Conservation (phyloP, 2,888 invertebrate genomes). For the Luperina testacea region DNA sequence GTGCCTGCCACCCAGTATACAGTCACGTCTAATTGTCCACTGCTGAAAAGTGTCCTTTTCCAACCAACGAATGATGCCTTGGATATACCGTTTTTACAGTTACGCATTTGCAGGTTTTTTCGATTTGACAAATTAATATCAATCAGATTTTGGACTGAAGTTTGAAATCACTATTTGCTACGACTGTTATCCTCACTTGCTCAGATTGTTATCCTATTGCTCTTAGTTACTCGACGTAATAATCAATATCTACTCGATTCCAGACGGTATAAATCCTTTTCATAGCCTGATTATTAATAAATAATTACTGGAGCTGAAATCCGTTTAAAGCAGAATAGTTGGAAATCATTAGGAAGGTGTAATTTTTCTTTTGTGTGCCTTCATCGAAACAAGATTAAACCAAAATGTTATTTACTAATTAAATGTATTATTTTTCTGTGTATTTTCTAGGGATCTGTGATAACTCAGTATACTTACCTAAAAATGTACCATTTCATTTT, state of each 20-base stretch:
- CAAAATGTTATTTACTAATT: background rate
- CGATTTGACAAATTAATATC: no score
- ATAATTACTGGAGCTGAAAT: slow-evolving; percentile 11
- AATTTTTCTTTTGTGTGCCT: background rate
- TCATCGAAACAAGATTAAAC: background rate
- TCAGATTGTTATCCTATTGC: background rate
- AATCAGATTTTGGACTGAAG: background rate
- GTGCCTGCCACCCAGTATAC: no score
- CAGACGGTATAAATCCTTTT: background rate
- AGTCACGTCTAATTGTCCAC: background rate
- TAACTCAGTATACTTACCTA: no score
- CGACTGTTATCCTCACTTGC: background rate
- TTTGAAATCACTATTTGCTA: background rate
- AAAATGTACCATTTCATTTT: background rate
- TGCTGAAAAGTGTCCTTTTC: background rate
- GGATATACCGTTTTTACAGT: background rate
- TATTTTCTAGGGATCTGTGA: background rate
- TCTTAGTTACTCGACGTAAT: background rate
- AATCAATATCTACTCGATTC: slow-evolving; percentile 6
- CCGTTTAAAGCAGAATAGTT: background rate
- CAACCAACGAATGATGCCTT: background rate
- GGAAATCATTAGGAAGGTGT: slow-evolving; percentile 10
- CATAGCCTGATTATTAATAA: slow-evolving; percentile 5
- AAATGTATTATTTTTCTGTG: background rate
- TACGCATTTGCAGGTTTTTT: background rate